Evolutionary conservation across 2,113 vertebrate genomes (phyloP).

Genomic region (Melanocharis versteri): DNA sequence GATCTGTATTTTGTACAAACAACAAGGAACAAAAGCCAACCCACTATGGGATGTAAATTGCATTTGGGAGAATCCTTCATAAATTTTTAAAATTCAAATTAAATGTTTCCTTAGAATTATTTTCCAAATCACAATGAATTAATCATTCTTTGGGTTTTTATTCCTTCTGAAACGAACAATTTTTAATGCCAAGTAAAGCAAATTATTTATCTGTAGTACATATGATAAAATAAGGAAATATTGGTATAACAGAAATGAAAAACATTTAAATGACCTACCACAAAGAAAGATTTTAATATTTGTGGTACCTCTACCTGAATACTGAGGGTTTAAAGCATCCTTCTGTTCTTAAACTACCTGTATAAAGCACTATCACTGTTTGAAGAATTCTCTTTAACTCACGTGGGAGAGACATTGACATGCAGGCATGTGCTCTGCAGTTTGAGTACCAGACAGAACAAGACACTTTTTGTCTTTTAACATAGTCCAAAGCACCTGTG

Average conservation of each 20-base stretch:
- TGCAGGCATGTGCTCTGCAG: not conserved
- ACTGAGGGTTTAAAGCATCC: not conserved
- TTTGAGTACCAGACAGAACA: not conserved
- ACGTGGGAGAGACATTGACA: not conserved
- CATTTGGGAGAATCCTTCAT: not conserved
- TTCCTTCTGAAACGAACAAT: not conserved
- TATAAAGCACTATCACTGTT: accelerated
- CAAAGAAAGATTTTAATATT: not conserved
- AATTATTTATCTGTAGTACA: not conserved
- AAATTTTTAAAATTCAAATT: conserved; percentile 2
- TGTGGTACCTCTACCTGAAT: not conserved
- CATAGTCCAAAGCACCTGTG: not conserved
- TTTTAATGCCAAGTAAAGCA: not conserved
- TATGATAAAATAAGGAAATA: not conserved
- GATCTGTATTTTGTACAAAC: not conserved
- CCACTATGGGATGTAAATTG: not conserved
- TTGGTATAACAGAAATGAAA: not conserved
- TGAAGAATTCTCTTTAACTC: not conserved
- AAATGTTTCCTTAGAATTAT: not conserved
- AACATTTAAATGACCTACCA: not conserved
- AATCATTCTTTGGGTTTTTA: not conserved
- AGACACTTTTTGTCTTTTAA: not conserved
- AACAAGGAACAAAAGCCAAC: not conserved
- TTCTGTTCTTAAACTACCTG: not conserved
- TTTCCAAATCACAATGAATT: conserved; percentile 11